These are phyloP conservation scores for Hemibagrus wyckioides DNA, from an alignment of 2,113 vertebrate species.

Conservation along the genomic window DNA sequence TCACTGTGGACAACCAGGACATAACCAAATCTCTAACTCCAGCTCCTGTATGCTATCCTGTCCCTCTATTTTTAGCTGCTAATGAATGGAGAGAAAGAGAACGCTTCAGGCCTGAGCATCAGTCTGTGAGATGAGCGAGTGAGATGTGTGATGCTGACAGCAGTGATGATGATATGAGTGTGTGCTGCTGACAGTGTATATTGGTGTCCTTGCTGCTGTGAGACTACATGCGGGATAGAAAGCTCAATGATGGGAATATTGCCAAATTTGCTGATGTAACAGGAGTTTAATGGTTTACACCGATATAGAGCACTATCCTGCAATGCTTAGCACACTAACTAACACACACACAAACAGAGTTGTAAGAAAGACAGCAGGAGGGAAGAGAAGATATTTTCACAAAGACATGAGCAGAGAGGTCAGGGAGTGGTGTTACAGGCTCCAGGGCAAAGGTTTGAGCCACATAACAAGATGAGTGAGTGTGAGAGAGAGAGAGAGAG, in stretches of 20 bases:
- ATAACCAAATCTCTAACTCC: conserved; percentile 66
- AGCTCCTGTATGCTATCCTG: conserved; percentile 47
- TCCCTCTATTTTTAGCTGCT: conserved; percentile 73
- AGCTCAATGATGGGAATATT: neutral
- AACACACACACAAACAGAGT: neutral
- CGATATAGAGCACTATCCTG: neutral
- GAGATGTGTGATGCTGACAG: conserved; percentile 17
- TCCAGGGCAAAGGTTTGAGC: neutral
- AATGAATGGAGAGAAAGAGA: conserved; percentile 33
- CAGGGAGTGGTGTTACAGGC: neutral
- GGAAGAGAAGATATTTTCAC: neutral
- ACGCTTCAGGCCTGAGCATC: conserved; percentile 38
- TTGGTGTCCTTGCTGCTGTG: neutral
- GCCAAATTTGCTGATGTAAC: conserved; percentile 8
- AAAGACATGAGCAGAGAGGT: neutral
- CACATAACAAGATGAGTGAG: neutral
- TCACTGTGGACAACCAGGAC: conserved; percentile 56
- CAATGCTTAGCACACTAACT: neutral
- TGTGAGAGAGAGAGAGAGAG: neutral
- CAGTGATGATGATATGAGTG: neutral
- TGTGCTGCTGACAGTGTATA: conserved; percentile 17
- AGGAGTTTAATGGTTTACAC: neutral
- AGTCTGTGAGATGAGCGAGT: conserved; percentile 23
- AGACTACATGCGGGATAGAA: neutral
- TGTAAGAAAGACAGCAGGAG: neutral